phyloP scores from a whole-genome alignment of 2,797 vertebrate species.

The Thripadectes ignobilis region DNA sequence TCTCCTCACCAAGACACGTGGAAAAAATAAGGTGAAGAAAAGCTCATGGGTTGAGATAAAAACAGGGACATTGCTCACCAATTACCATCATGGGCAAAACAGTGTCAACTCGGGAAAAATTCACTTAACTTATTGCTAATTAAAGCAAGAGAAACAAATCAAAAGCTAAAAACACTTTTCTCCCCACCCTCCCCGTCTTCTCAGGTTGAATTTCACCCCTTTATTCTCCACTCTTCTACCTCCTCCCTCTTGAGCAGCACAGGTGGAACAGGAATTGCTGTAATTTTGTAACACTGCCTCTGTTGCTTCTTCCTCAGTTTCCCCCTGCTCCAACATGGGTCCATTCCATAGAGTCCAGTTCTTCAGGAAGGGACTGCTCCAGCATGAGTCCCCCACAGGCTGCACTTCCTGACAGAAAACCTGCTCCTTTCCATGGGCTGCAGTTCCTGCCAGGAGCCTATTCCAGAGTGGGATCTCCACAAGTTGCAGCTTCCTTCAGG shows the following conservation, averaged over 20 bases:
- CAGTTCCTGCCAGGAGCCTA: neutral
- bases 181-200: neutral
- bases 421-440: neutral
- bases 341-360: neutral
- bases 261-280: neutral
- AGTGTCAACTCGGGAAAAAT: neutral
- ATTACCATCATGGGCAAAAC: neutral
- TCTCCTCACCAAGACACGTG: neutral
- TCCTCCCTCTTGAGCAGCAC: neutral
- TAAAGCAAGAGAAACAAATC: neutral
- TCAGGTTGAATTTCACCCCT: neutral
- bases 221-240: neutral
- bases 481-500: neutral
- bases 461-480: neutral
- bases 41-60: neutral
- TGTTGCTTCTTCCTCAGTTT: neutral
- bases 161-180: neutral
- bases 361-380: neutral
- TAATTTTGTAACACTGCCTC: neutral
- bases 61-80: neutral
- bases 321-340: neutral
- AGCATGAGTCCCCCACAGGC: accelerated
- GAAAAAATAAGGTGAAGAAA: neutral
- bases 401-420: neutral
- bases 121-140: neutral